phyloP scores from a whole-genome alignment of 2,797 vertebrate species.

The Vireo griseus region DNA sequence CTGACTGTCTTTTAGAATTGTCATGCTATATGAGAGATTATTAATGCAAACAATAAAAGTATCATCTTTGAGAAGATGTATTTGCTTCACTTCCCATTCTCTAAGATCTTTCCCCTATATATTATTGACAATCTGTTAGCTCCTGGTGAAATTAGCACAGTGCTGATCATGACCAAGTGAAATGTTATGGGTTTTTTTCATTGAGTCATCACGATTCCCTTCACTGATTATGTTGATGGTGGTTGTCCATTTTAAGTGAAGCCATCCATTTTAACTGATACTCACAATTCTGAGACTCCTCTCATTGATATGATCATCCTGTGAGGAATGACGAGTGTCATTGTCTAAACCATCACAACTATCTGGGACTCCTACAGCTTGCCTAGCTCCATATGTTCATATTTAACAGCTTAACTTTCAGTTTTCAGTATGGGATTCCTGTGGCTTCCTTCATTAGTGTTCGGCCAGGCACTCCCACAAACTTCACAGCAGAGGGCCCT shows the following conservation, averaged over 20 bases:
- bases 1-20: not conserved
- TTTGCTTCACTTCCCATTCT: not conserved
- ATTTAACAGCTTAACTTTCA: constrained; percentile 29
- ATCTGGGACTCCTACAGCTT: not conserved
- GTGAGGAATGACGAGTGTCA: not conserved
- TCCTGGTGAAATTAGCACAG: not conserved
- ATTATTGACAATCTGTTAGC: not conserved
- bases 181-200: not conserved
- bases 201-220: not conserved
- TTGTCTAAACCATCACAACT: not conserved
- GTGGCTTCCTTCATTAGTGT: constrained; percentile 35
- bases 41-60: not conserved
- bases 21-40: not conserved
- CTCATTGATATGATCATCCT: not conserved
- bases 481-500: constrained; percentile 25
- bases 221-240: not conserved
- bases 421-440: constrained; percentile 16
- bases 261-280: not conserved
- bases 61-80: not conserved
- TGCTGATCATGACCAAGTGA: not conserved
- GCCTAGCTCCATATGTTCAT: constrained; percentile 19
- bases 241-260: not conserved
- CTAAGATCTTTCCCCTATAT: not conserved
- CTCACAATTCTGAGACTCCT: not conserved
- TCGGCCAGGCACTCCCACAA: not conserved